Percentiles rank a stretch among this genome's conserved stretches.
phyloP scores from a whole-genome alignment of 2,888 invertebrate species.

The Zhengitettix transpicula region DNA sequence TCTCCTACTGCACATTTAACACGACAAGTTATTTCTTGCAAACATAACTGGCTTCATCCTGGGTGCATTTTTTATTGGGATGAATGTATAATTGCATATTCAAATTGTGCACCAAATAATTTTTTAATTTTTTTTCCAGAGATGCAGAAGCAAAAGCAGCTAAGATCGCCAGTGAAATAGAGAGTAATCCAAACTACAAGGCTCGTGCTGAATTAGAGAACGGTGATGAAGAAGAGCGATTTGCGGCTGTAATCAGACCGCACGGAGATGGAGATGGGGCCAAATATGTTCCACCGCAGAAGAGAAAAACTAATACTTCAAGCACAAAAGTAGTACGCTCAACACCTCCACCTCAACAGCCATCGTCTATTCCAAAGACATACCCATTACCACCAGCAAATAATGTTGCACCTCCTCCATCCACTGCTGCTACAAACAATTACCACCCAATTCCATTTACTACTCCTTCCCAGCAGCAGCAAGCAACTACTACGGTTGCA shows the following conservation, averaged over 20 bases:
- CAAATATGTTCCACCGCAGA: conserved; percentile 64
- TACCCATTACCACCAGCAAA: conserved; percentile 17
- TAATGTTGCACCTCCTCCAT: conserved; percentile 3
- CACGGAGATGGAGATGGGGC: conserved; percentile 22
- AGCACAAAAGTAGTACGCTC: conserved; percentile 41
- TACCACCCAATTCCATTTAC: conserved; percentile 12
- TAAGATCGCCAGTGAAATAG: conserved; percentile 84
- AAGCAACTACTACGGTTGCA: conserved; percentile 4
- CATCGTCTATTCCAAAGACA: conserved; percentile 19
- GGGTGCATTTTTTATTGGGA: not conserved
- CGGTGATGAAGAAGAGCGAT: conserved; percentile 75
- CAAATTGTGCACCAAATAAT: not conserved
- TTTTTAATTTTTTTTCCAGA: conserved; percentile 19
- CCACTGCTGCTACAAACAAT: conserved; percentile 9
- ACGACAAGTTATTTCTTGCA: too few species aligned
- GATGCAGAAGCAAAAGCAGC: conserved; percentile 74
- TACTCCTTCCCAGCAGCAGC: conserved; percentile 2
- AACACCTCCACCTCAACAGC: conserved; percentile 34
- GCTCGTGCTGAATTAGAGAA: conserved; percentile 76
- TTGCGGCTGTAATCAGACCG: conserved; percentile 68
- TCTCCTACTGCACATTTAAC: too few species aligned
- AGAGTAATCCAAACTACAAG: conserved; percentile 66
- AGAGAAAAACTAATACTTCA: conserved; percentile 44
- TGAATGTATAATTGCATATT: too few species aligned
- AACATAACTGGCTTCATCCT: too few species aligned